A percentile compares a stretch with the other conserved stretches of the same genome.
These are phyloP conservation scores for Rhinophrynus dorsalis DNA, from an alignment of 2,797 vertebrate species.

Conservation along the genomic window DNA sequence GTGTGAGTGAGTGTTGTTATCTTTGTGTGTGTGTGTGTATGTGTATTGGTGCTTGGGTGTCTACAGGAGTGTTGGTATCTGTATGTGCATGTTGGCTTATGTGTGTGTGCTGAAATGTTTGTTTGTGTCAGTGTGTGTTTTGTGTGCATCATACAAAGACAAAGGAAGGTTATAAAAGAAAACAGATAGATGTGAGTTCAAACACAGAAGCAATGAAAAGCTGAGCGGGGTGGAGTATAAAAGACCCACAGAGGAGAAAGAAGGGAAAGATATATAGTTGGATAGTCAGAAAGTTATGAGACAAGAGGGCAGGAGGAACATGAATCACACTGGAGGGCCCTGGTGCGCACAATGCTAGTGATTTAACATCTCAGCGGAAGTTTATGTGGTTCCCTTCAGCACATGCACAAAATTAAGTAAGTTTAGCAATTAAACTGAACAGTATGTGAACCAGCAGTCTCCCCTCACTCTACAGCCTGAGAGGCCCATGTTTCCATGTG, in stretches of 20 bases:
- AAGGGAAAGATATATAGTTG: no score
- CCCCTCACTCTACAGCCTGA: neutral
- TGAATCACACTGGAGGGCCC: constrained; percentile 11
- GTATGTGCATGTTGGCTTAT: no score
- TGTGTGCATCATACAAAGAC: no score
- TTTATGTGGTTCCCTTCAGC: constrained; percentile 12
- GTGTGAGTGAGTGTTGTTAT: no score
- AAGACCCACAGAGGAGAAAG: neutral
- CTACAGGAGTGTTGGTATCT: no score
- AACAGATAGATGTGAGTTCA: no score
- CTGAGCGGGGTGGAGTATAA: neutral
- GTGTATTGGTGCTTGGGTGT: no score
- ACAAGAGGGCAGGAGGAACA: neutral
- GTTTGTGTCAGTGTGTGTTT: no score
- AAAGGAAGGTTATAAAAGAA: no score
- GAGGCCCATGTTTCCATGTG: neutral
- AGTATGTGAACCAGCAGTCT: constrained; percentile 30
- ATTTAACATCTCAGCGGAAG: constrained; percentile 25
- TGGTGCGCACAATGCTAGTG: constrained; percentile 1
- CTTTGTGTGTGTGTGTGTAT: no score
- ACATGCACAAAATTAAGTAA: constrained; percentile 18
- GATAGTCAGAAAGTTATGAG: neutral
- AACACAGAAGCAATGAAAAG: neutral
- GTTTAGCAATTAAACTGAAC: constrained; percentile 28
- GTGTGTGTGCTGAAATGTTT: no score